Evolutionary conservation across 2,797 vertebrate species (phyloP), one percentile per base, ranked within the genome.

Genomic region (Serranus cabrilla): DNA sequence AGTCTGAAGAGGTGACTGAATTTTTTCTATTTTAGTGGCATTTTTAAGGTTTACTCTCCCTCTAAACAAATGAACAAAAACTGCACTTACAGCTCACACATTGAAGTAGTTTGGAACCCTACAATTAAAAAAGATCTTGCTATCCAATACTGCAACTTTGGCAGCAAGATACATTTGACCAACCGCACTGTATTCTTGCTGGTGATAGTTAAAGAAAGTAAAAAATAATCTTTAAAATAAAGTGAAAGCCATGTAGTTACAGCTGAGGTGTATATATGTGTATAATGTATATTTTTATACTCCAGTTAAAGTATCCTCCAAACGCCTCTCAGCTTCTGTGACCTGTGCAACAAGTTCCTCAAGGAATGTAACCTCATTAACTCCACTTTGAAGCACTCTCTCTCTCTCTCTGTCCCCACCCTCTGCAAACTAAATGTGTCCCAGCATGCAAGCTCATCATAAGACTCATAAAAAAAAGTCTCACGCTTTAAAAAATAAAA

Each of bases 291-390:
- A 39, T 47, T 20, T 58, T 18, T 58, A 40, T 74, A 65, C 66
- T 49, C 23, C 12, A 43, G 51, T 71, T 63, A 16, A 56, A 73
- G 23, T 34, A 39, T 62, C 55, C 34, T 71, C 65, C 31, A 11
- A 67, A 75, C 7, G 9, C 71, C 61, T 61, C 59, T 46, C n/a
- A 58, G 70, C 57, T 16, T 65, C 74, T 82, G 64, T 49, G 73
- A 91, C 81, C 78, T 78, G 87, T 57, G 87, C 52, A 88, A 86
- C 90, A 59, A 76, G 87, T 85, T 91, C 51, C 74, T 75, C 21
- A 40, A 84, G 46, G 89, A 91, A 91, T 91, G 85, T 78, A 76
- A 77, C 83, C 76, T 89, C 78, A 81, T 89, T 84, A 85, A 49
- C 60, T 89, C 65, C 23, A 18, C 68, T 91, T 80, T 87, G 80